Conservation (phyloP, 2,797 vertebrate genomes). For the Brachymystax lenok region DNA sequence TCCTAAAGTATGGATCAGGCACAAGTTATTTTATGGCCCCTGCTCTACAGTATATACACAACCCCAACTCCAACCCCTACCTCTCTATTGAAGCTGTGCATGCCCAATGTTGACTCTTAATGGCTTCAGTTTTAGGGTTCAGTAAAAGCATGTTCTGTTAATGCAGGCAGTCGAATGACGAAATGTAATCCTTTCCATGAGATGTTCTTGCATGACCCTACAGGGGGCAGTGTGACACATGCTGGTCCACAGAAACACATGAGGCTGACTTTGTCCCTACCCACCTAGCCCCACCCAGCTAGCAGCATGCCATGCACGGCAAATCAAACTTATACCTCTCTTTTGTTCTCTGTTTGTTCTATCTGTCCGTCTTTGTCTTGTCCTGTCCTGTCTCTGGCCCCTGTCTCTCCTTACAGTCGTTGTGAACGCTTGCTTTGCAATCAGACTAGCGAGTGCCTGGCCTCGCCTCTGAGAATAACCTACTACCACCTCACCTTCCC, state of each 20-base stretch:
- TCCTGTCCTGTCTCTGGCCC: conserved; percentile 36
- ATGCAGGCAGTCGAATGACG: too few species aligned
- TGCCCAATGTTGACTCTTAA: conserved; percentile 28
- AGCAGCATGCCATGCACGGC: conserved; percentile 76
- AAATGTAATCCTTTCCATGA: conserved; percentile 27
- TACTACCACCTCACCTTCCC: conserved; percentile 98
- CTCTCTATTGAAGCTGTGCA: conserved; percentile 46
- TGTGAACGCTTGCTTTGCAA: conserved; percentile 99
- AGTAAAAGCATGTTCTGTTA: conserved; percentile 62
- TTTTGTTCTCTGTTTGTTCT: conserved; percentile 39
- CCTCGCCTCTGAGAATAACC: conserved; percentile 96
- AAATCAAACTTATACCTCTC: conserved; percentile 48
- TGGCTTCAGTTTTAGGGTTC: conserved; percentile 29
- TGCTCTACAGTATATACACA: background rate
- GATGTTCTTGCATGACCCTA: conserved; percentile 62
- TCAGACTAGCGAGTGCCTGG: conserved; percentile 91
- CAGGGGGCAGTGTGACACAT: conserved; percentile 47
- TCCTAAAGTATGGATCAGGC: too few species aligned
- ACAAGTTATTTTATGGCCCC: background rate
- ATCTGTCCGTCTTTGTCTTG: conserved; percentile 38
- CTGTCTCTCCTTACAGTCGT: conserved; percentile 88
- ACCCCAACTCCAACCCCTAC: background rate
- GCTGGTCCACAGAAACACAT: conserved; percentile 28
- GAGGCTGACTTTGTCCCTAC: conserved; percentile 39
- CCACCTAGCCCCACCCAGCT: conserved; percentile 7